Conservation (phyloP, 2,113 vertebrate species). For the Sprattus sprattus region DNA sequence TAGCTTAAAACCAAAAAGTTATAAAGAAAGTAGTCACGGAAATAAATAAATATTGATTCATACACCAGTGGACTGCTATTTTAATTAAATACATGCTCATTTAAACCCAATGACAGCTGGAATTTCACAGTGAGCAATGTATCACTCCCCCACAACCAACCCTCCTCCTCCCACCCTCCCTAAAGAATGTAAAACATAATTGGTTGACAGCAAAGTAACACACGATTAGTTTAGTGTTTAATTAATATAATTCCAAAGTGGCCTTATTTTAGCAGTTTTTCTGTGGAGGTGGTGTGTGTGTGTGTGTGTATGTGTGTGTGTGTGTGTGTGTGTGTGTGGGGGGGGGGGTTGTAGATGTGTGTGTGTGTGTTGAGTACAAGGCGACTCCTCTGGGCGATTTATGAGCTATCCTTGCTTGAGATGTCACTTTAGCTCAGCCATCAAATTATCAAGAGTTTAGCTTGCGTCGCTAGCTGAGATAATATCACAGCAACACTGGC, state of each 20-base stretch:
- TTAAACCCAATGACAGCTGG: slow-evolving; percentile 74
- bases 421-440: slow-evolving; percentile 36
- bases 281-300: slow-evolving; percentile 22
- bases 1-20: not conserved
- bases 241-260: slow-evolving; percentile 71
- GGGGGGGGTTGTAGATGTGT: not conserved
- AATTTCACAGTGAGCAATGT: slow-evolving; percentile 64
- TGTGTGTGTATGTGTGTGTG: slow-evolving; percentile 11
- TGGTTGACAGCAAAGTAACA: slow-evolving; percentile 71
- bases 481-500: not conserved
- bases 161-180: slow-evolving; percentile 34
- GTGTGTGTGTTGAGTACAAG: not conserved
- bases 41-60: slow-evolving; percentile 64
- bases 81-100: slow-evolving; percentile 77
- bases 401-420: slow-evolving; percentile 32
- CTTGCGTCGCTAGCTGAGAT: not conserved
- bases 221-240: slow-evolving; percentile 70
- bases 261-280: slow-evolving; percentile 52
- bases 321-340: not conserved
- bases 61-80: slow-evolving; percentile 67
- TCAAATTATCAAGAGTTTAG: slow-evolving; percentile 16
- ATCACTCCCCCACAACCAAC: slow-evolving; percentile 29
- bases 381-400: slow-evolving; percentile 14
- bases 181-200: slow-evolving; percentile 70
- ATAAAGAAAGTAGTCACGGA: not conserved